Evolutionary conservation across 2,113 vertebrate species (phyloP), one percentile per base, ranked within the genome.

Genomic region (Urocynchramus pylzowi): DNA sequence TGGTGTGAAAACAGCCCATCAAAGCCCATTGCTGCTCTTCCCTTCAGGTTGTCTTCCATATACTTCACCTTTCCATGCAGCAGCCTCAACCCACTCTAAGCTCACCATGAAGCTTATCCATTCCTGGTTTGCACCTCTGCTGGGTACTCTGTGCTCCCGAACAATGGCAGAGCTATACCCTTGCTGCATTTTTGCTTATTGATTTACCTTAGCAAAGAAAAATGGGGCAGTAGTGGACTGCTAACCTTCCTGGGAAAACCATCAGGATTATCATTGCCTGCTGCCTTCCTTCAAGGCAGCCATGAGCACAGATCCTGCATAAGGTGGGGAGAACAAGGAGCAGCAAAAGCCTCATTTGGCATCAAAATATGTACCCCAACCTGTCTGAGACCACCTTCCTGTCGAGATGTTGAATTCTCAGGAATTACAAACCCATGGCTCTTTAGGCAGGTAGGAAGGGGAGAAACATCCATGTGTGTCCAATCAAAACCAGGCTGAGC

Each of bases 371-470:
- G 0, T 44, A 31, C 17, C 74, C 57, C 1, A 4, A 4, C 22
- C 42, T 2, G 0, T 13, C 23, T 23, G 57, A 27, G 24, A 27
- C 7, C 11, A 24, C 6, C 5, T 53, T 80, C 68, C 24, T 42
- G 28, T 23, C 0, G 0, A 69, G 37, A 19, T 33, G 53, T 39
- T 61, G 59, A 53, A 52, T 23, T n/a, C 27, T 73, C 0, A 0
- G 59, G 37, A 39, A 45, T 33, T 79, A 11, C 63, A 84, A 80
- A 64, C 19, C 24, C 16, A 1, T 8, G 4, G 26, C 35, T 93
- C 59, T 86, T 77, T 7, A 86, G 45, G 61, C 49, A 20, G 27
- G 35, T 56, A 4, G 44, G 17, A 47, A 37, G 49, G 33, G 53
- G n/a, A 64, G 56, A 44, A 64, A 44, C 9, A 28, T 37, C 20